These are phyloP conservation scores for Pseudococcus viburni DNA, from an alignment of 2,888 invertebrate species.

Conservation along the genomic window DNA sequence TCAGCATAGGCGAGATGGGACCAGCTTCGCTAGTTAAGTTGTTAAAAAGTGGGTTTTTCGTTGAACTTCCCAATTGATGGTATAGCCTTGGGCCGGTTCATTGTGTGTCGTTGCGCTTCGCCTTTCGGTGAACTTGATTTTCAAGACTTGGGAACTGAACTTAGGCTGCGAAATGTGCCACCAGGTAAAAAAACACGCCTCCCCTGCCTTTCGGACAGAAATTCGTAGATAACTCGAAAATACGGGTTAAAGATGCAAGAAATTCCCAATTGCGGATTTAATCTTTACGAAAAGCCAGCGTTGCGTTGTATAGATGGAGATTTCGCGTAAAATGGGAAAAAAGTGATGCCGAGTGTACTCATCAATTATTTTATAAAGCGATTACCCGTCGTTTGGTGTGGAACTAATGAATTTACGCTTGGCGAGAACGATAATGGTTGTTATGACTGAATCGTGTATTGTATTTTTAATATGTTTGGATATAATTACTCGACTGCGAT, in stretches of 20 bases:
- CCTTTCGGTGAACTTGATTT: neutral
- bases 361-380: slow-evolving; percentile 26
- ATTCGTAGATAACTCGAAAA: neutral
- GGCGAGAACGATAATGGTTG: neutral
- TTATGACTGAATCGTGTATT: neutral
- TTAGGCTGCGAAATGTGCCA: neutral
- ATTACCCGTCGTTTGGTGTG: slow-evolving; percentile 9
- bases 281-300: neutral
- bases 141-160: neutral
- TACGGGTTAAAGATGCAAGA: neutral
- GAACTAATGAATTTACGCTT: slow-evolving; percentile 46
- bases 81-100: neutral
- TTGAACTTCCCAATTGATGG: slow-evolving; percentile 38
- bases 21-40: neutral
- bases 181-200: neutral
- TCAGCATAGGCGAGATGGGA: neutral
- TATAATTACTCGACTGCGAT: neutral
- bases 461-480: neutral
- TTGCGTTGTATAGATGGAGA: neutral
- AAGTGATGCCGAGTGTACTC: neutral
- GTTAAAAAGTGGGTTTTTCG: slow-evolving; percentile 16
- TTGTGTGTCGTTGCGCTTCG: neutral
- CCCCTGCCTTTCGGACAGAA: neutral
- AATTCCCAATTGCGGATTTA: neutral
- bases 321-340: neutral